Conservation (phyloP, 1,140 invertebrate genomes). For the Saccostrea echinata region DNA sequence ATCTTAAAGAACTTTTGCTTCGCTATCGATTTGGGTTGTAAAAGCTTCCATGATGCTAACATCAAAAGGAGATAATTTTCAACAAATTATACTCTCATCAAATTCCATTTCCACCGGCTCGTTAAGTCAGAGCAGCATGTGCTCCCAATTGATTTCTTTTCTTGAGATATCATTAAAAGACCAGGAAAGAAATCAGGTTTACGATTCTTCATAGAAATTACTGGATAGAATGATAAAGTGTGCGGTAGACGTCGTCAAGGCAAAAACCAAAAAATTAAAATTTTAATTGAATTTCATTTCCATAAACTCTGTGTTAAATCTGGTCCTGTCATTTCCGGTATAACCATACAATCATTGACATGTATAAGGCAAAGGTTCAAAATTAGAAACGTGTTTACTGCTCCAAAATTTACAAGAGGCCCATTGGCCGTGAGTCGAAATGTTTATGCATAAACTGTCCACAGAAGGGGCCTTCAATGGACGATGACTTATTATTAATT, state of each 20-base stretch:
- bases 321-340: not conserved
- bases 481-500: too few relatives aligned
- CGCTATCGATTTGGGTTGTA: not conserved
- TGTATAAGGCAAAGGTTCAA: too few relatives aligned
- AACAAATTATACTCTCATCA: conserved; percentile 1
- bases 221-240: not conserved
- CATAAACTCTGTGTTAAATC: not conserved
- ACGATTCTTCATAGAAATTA: not conserved
- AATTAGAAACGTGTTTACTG: too few relatives aligned
- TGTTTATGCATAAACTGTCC: too few relatives aligned
- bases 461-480: too few relatives aligned
- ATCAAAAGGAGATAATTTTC: not conserved
- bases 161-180: not conserved
- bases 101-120: not conserved
- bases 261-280: not conserved
- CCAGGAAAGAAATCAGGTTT: not conserved
- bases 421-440: too few relatives aligned
- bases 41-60: not conserved
- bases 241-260: not conserved
- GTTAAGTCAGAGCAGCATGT: not conserved
- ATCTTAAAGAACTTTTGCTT: not conserved
- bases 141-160: not conserved
- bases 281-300: not conserved
- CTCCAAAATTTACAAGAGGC: too few relatives aligned
- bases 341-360: too few relatives aligned